These are phyloP conservation scores for Drosophila borealis DNA, from an alignment of 2,888 invertebrate genomes.

Conservation along the genomic window DNA sequence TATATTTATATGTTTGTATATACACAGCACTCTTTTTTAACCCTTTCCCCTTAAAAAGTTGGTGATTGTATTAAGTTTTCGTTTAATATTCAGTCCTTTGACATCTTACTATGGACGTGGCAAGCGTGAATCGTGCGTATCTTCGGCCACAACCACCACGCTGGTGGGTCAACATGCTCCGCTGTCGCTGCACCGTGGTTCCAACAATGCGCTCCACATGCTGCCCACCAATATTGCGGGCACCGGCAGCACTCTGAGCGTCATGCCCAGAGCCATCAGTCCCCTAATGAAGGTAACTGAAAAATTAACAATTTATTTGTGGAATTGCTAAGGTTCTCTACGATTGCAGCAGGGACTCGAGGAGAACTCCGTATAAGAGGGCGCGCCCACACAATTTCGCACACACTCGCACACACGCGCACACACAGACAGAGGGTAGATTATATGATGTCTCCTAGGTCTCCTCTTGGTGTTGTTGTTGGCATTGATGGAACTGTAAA, in stretches of 20 bases:
- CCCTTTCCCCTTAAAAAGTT: constrained; percentile 5
- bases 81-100: constrained; percentile 87
- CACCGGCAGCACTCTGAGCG: constrained; percentile 70
- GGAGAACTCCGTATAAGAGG: constrained; percentile 83
- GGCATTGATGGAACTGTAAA: constrained; percentile 39
- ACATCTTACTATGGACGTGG: constrained; percentile 88
- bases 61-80: constrained; percentile 32
- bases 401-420: background rate
- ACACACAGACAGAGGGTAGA: background rate
- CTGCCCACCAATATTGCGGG: constrained; percentile 66
- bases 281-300: constrained; percentile 84
- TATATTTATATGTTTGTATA: background rate
- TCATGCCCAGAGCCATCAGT: constrained; percentile 83
- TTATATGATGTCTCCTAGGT: constrained; percentile 41
- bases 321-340: constrained; percentile 5
- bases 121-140: constrained; percentile 89
- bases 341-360: constrained; percentile 82
- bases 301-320: constrained; percentile 2
- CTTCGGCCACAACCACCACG: constrained; percentile 92
- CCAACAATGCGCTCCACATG: constrained; percentile 84
- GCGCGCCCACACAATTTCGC: background rate
- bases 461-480: constrained; percentile 22
- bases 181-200: constrained; percentile 82
- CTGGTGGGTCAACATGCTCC: constrained; percentile 86
- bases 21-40: background rate